Percentiles rank a stretch among this genome's conserved stretches.
These are phyloP conservation scores for Zaprionus nigranus DNA, from an alignment of 1,140 invertebrate genomes.

Conservation along the genomic window DNA sequence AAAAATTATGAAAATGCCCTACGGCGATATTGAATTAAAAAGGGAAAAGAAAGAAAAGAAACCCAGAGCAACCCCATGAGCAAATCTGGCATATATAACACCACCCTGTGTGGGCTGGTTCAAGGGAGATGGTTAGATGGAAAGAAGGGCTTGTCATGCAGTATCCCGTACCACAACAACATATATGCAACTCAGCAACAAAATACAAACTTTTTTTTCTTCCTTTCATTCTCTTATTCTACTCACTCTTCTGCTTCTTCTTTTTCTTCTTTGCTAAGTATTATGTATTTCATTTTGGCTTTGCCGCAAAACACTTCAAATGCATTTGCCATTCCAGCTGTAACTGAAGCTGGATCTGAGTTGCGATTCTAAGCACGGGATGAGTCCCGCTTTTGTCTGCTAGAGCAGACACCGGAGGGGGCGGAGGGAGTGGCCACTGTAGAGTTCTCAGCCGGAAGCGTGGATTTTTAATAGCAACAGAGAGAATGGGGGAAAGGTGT, in stretches of 20 bases:
- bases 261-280: slow-evolving; percentile 65
- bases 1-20: slow-evolving; percentile 53
- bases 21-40: slow-evolving; percentile 67
- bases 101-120: not conserved
- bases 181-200: slow-evolving; percentile 77
- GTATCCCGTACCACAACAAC: not conserved
- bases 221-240: not conserved
- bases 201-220: slow-evolving; percentile 55
- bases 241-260: not conserved
- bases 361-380: not conserved
- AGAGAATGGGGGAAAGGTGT: not conserved
- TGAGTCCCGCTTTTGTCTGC: slow-evolving; percentile 9
- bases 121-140: not conserved
- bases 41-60: slow-evolving; percentile 15
- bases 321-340: slow-evolving; percentile 72
- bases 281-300: slow-evolving; percentile 81
- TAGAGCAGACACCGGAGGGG: not conserved
- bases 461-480: slow-evolving; percentile 68
- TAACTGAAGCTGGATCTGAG: slow-evolving; percentile 4
- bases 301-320: slow-evolving; percentile 80
- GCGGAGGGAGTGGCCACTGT: slow-evolving; percentile 13
- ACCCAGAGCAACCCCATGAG: slow-evolving; percentile 17
- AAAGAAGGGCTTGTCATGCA: not conserved
- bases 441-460: slow-evolving; percentile 65
- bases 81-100: slow-evolving; percentile 17